phyloP scores from a whole-genome alignment of 2,113 vertebrate species.

The Thermophis baileyi region DNA sequence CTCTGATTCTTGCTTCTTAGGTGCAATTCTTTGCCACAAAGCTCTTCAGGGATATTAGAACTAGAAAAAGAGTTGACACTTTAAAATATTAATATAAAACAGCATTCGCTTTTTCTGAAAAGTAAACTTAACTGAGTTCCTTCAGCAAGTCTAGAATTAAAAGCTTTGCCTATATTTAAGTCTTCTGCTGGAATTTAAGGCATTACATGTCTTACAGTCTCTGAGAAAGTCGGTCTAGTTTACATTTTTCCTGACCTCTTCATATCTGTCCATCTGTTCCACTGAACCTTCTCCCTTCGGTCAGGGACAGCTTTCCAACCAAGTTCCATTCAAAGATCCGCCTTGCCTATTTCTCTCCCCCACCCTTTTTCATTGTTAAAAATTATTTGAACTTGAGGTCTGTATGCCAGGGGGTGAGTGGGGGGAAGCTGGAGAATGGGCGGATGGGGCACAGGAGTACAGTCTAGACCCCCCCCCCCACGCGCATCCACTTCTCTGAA shows the following conservation, averaged over 20 bases:
- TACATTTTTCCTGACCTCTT: background rate
- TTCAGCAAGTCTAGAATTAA: background rate
- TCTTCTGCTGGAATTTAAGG: background rate
- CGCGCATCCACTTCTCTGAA: background rate
- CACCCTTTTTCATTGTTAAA: background rate
- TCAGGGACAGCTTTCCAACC: background rate
- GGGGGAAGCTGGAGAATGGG: background rate
- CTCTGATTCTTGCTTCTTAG: background rate
- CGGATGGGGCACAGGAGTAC: background rate
- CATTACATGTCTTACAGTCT: background rate
- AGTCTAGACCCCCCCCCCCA: background rate
- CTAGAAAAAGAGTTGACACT: background rate
- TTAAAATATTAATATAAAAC: background rate
- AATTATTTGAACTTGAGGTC: conserved; percentile 16
- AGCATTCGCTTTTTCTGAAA: background rate
- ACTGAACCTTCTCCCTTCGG: no score
- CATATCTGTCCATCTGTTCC: background rate
- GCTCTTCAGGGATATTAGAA: background rate
- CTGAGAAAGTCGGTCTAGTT: background rate
- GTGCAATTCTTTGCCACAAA: background rate
- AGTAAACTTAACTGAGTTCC: background rate
- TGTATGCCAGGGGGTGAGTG: background rate
- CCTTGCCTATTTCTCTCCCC: background rate
- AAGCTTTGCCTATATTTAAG: background rate
- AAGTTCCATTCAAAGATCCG: background rate